phyloP scores from a whole-genome alignment of 2,113 vertebrate genomes.

The Thamnaconus septentrionalis region DNA sequence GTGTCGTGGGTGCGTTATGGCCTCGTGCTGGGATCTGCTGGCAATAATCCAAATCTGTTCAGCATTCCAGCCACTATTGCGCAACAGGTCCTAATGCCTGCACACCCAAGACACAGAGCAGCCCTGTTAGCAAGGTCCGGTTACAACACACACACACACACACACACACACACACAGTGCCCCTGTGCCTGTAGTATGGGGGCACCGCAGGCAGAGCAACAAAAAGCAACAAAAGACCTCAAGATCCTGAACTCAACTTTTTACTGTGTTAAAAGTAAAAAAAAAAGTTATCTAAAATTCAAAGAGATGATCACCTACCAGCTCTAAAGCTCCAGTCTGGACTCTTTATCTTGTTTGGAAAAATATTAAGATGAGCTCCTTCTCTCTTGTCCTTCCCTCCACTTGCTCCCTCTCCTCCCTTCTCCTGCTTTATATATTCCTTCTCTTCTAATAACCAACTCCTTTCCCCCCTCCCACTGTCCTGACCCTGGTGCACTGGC shows the following conservation, averaged over 20 bases:
- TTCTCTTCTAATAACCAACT: constrained; percentile 43
- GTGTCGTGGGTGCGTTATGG: not conserved
- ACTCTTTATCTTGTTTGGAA: not conserved
- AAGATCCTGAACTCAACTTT: no score
- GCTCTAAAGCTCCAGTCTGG: constrained; percentile 17
- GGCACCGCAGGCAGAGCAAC: no score
- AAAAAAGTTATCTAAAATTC: not conserved
- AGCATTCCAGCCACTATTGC: constrained; percentile 59
- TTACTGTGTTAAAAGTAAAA: no score
- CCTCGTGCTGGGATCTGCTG: constrained; percentile 6
- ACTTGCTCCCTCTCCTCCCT: constrained; percentile 38
- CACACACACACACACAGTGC: constrained; percentile 4
- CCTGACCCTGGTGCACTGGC: constrained; percentile 25
- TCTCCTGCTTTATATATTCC: constrained; percentile 10
- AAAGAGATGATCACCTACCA: constrained; percentile 34
- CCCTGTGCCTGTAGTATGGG: no score
- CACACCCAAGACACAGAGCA: constrained; percentile 33
- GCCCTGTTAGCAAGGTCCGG: constrained; percentile 42
- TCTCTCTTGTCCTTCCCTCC: constrained; percentile 12
- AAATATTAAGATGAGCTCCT: not conserved
- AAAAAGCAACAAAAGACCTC: not conserved
- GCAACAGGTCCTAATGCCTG: constrained; percentile 50
- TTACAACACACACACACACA: constrained; percentile 37
- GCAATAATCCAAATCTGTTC: constrained; percentile 22
- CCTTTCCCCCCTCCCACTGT: constrained; percentile 33